phyloP scores from a whole-genome alignment of 2,113 vertebrate species.

The Hydrochoerus hydrochaeris region DNA sequence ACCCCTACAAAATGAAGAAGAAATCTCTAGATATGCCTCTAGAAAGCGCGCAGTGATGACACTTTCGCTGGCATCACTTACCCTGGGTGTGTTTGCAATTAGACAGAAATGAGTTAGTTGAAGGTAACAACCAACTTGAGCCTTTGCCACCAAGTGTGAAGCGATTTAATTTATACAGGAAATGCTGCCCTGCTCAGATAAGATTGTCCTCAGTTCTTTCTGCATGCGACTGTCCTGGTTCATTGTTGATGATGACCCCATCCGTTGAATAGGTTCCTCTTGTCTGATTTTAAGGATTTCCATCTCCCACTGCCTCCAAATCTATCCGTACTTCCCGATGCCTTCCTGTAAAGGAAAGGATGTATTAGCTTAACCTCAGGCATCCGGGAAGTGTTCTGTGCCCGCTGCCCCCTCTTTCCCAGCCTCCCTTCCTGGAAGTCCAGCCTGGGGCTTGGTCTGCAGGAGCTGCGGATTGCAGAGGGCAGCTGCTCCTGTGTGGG shows the following conservation, averaged over 20 bases:
- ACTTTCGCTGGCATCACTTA: rapidly evolving
- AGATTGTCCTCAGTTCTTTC: not conserved
- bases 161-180: not conserved
- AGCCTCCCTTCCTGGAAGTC: not conserved
- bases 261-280: not conserved
- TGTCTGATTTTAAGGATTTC: not conserved
- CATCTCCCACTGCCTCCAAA: not conserved
- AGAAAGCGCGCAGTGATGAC: not conserved
- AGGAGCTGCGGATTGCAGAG: not conserved
- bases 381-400: not conserved
- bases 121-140: not conserved
- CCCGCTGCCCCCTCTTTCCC: not conserved
- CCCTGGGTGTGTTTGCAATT: not conserved
- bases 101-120: not conserved
- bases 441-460: not conserved
- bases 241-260: not conserved
- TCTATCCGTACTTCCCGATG: not conserved
- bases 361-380: not conserved
- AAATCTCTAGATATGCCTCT: not conserved
- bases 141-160: not conserved
- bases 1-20: not conserved
- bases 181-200: not conserved
- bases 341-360: not conserved
- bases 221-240: not conserved
- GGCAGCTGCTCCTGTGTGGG: not conserved